Evolutionary conservation across 2,797 vertebrate species (phyloP), one percentile per base, ranked within the genome.

Genomic region (Limnodromus scolopaceus): DNA sequence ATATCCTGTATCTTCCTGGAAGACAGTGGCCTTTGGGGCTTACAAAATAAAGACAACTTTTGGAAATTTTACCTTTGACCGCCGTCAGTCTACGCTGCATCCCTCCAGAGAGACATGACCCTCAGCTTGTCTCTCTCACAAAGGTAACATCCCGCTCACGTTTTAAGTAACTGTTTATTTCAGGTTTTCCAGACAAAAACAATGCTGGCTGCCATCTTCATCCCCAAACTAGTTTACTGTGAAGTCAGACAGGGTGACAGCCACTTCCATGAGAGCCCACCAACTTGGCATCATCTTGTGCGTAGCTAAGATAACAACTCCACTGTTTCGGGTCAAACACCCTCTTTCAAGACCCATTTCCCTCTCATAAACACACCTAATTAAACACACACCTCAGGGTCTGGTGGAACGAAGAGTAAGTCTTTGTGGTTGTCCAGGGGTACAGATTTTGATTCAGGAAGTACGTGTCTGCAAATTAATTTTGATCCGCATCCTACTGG

Each of bases 71-170:
- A 68, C 34, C 25, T 63, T 30, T 41, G 39, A 36, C 24, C 87
- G 13, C 18, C 4, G 27, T 86, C 41, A 80, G 39, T 23, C 46
- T 66, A 27, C 16, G 24, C 3, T 70, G 36, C 5, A 1, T 58
- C 46, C 24, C 38, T 72, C 28, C 45, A 79, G 32, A 75, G 13
- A 83, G 41, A 72, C 32, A 57, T 0, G 2, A 61, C 5, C 16
- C 8, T 27, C 41, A 84, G 22, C 38, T 83, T 6, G 0, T 68
- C 72, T 77, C 74, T 66, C 39, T 34, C 39, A 36, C 23, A 20
- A 51, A 66, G 7, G 7, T 20, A 83, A 66, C 18, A 74, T 68
- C 55, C 32, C 0, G 0, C 45, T 86, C 53, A 10, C 0, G 1
- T 49, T 84, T 89, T 22, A 65, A 7, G 8, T 69, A 82, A 66